Evolutionary conservation across 1,140 invertebrate genomes (phyloP).

Genomic region (Trypoxylus dichotomus): DNA sequence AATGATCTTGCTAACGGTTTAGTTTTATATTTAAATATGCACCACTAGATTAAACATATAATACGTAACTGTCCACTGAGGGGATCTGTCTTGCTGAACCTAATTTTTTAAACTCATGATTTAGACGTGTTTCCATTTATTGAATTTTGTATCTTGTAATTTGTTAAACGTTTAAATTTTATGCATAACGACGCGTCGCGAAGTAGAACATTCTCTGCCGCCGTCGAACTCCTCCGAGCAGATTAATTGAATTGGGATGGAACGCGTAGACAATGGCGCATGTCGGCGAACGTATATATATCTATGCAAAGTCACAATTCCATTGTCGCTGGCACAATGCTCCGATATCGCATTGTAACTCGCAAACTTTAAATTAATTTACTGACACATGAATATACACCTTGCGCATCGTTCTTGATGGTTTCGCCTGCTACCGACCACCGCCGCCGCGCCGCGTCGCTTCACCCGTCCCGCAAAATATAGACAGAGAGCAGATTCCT

Average conservation of each 20-base stretch:
- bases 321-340: constrained; percentile 35
- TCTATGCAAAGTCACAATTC: constrained; percentile 38
- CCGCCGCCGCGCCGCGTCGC: neutral
- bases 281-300: constrained; percentile 33
- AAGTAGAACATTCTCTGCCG: neutral
- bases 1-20: too few species aligned
- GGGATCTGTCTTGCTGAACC: too few species aligned
- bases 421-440: neutral
- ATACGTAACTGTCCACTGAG: too few species aligned
- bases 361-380: constrained; percentile 37
- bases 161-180: neutral
- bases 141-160: neutral
- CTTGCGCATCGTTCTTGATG: constrained; percentile 11
- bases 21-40: too few species aligned
- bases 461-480: neutral
- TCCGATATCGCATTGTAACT: constrained; percentile 37
- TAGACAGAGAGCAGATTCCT: neutral
- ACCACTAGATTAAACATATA: too few species aligned
- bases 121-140: neutral
- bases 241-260: constrained; percentile 34
- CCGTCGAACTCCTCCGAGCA: neutral
- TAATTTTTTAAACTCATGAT: too few species aligned
- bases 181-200: neutral
- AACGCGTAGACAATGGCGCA: constrained; percentile 28
- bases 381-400: constrained; percentile 34